A percentile compares a stretch with the other conserved stretches of the same genome.
phyloP scores from a whole-genome alignment of 2,888 invertebrate genomes.

The Coleophora flavipennella region DNA sequence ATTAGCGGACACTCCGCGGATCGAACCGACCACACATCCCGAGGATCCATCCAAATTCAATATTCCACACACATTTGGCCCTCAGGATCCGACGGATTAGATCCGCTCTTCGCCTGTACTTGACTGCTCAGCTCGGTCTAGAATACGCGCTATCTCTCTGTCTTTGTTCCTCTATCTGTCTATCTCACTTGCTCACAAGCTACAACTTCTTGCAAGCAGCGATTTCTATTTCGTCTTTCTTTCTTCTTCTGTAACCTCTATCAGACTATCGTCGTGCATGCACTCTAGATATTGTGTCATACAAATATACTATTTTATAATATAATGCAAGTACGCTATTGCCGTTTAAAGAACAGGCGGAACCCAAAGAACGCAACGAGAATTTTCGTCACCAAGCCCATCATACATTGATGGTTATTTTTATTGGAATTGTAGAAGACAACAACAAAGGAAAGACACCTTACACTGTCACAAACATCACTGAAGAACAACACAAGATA shows the following conservation, averaged over 20 bases:
- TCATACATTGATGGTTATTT: conserved; percentile 40
- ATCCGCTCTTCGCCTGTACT: conserved; percentile 56
- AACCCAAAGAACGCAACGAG: conserved; percentile 53
- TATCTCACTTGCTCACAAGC: conserved; percentile 65
- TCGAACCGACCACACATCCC: conserved; percentile 46
- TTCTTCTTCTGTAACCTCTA: conserved; percentile 67
- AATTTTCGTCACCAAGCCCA: conserved; percentile 44
- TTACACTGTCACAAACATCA: conserved; percentile 62
- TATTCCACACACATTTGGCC: conserved; percentile 28
- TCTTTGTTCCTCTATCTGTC: conserved; percentile 64
- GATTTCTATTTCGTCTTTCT: conserved; percentile 61
- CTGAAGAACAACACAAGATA: conserved; percentile 54
- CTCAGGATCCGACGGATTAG: conserved; percentile 52
- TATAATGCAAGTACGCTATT: conserved; percentile 61
- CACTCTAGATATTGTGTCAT: conserved; percentile 72
- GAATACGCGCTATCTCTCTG: conserved; percentile 64
- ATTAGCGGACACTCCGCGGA: conserved; percentile 62
- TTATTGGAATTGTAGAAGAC: conserved; percentile 44
- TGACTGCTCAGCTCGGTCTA: conserved; percentile 64
- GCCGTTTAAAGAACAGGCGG: conserved; percentile 48
- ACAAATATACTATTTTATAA: conserved; percentile 59
- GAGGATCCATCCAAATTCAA: conserved; percentile 53
- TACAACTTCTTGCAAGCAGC: conserved; percentile 67
- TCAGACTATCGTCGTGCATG: conserved; percentile 69
- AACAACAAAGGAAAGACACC: conserved; percentile 50